These are phyloP conservation scores for Neodiprion virginianus DNA, from an alignment of 1,140 invertebrate genomes.

Conservation along the genomic window DNA sequence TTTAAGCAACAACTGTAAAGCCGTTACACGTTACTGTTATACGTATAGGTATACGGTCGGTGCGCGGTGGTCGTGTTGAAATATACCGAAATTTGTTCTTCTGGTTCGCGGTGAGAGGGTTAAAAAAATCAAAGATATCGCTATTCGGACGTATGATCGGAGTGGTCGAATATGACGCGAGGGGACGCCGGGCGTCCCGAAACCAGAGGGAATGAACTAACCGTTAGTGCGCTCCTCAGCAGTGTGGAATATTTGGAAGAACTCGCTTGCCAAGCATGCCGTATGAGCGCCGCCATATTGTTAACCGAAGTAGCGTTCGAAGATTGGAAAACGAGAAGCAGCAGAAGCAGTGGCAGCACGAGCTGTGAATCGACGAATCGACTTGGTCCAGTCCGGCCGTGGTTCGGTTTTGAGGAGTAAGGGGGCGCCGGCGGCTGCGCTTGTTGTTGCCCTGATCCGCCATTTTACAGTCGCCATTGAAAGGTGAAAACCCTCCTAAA, in stretches of 20 bases:
- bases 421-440: constrained; percentile 51
- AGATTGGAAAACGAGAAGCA: constrained; percentile 23
- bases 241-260: constrained; percentile 26
- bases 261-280: constrained; percentile 58
- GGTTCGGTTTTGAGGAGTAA: constrained; percentile 27
- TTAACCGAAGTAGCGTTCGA: constrained; percentile 28
- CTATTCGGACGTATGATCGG: too few relatives aligned
- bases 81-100: not conserved
- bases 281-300: constrained; percentile 69
- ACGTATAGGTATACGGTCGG: not conserved
- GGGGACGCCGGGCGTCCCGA: not conserved
- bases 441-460: constrained; percentile 85
- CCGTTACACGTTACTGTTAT: not conserved
- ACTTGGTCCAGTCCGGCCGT: constrained; percentile 23
- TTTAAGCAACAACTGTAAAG: not conserved
- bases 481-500: constrained; percentile 83
- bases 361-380: constrained; percentile 38
- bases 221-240: constrained; percentile 34
- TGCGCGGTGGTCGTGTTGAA: not conserved
- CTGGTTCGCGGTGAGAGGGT: not conserved
- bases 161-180: not conserved
- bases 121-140: not conserved
- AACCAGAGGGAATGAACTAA: constrained; percentile 33
- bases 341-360: constrained; percentile 27
- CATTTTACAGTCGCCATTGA: constrained; percentile 93